phyloP scores from a whole-genome alignment of 2,797 vertebrate species.

The Lepilemur ruficaudatus region DNA sequence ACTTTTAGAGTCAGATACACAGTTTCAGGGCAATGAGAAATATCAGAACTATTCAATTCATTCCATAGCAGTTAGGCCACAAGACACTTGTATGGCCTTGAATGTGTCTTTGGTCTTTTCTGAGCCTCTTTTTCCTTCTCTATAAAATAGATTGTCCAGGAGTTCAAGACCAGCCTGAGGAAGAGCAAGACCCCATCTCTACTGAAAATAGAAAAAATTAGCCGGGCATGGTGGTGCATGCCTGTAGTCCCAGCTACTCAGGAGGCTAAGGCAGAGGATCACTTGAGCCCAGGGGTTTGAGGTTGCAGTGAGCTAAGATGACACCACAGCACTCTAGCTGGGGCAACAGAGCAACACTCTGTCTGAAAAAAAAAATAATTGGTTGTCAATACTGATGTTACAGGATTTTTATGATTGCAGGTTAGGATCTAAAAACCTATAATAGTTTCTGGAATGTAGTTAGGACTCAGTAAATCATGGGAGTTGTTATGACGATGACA shows the following conservation, averaged over 20 bases:
- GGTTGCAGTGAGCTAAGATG: no score
- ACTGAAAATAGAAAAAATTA: no score
- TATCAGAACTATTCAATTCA: background rate
- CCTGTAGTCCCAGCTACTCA: no score
- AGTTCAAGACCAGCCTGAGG: no score
- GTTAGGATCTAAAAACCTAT: background rate
- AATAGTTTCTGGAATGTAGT: background rate
- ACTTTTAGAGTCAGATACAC: background rate
- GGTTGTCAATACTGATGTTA: background rate
- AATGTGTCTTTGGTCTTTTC: background rate
- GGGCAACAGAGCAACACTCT: no score
- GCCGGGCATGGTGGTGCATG: no score
- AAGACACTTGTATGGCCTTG: background rate
- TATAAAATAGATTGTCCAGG: background rate
- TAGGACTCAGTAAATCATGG: background rate
- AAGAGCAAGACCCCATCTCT: no score
- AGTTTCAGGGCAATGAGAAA: background rate
- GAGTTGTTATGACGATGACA: background rate
- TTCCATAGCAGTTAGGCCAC: background rate
- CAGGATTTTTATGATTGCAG: background rate
- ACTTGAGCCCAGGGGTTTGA: no score
- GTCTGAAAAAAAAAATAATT: background rate
- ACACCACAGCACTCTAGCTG: no score
- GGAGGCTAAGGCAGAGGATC: no score
- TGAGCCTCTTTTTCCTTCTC: background rate